Evolutionary conservation across 37 sponge, comb jelly and placozoan species (phyloP).

Genomic region (Halisarca cf. caerulea): DNA sequence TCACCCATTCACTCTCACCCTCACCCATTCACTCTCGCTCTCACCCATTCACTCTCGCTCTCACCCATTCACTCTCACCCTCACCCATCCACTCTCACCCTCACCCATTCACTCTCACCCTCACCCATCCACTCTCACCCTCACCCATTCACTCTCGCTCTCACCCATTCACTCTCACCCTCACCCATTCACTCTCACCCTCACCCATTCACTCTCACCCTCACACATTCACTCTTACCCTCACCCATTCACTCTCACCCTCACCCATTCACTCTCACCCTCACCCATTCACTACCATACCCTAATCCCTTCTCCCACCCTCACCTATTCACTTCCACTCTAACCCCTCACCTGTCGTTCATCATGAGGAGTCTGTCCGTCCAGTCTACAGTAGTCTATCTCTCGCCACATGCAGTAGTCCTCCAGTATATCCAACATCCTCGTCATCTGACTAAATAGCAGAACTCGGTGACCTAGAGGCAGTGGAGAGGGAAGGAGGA

Average conservation of each 20-base stretch:
- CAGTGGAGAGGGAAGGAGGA: too few relatives aligned
- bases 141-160: too few relatives aligned
- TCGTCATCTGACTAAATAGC: slow-evolving; percentile 96
- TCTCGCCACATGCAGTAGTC: slow-evolving; percentile 98
- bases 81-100: too few relatives aligned
- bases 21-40: too few relatives aligned
- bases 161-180: background rate
- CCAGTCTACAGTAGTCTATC: slow-evolving; percentile 88
- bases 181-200: background rate
- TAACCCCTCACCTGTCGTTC: slow-evolving; percentile 79
- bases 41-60: too few relatives aligned
- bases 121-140: too few relatives aligned
- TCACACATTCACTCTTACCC: background rate
- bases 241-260: background rate
- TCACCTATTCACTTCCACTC: background rate
- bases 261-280: background rate
- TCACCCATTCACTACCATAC: background rate
- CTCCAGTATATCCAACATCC: slow-evolving; percentile 97
- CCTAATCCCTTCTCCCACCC: background rate
- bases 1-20: too few relatives aligned
- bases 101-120: too few relatives aligned
- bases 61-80: too few relatives aligned
- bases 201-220: background rate
- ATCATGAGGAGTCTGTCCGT: slow-evolving; percentile 91
- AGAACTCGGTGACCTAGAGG: slow-evolving; percentile 93